A percentile compares a stretch with the other conserved stretches of the same genome.
Evolutionary conservation across 2,797 vertebrate genomes (phyloP).

Genomic region (Lacerta agilis): DNA sequence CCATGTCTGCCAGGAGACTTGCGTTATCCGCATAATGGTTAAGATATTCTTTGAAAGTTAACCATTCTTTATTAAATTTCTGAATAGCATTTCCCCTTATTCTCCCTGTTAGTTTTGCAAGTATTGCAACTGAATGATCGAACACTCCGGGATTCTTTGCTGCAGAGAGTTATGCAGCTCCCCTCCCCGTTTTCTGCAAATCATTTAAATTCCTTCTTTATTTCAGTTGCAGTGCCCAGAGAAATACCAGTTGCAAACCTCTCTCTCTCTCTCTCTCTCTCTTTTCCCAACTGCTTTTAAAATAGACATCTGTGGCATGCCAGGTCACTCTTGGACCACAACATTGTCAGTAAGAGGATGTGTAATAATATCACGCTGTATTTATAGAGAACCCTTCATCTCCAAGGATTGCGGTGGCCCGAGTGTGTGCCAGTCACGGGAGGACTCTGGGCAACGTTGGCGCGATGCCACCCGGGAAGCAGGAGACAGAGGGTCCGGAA

Average conservation of each 20-base stretch:
- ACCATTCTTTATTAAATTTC: too few species aligned
- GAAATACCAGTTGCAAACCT: background rate
- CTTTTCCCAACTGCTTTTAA: fast-evolving
- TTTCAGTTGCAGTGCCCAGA: background rate
- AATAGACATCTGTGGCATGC: fast-evolving
- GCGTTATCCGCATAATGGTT: too few species aligned
- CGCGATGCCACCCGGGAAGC: too few species aligned
- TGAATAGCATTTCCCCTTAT: too few species aligned
- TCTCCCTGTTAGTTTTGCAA: too few species aligned
- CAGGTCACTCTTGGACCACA: fast-evolving
- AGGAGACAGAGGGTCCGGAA: too few species aligned
- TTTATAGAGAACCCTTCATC: slow-evolving; percentile 6
- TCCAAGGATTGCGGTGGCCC: background rate
- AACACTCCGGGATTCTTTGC: too few species aligned
- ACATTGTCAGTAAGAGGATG: fast-evolving
- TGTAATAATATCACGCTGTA: background rate
- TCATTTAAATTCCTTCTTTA: background rate
- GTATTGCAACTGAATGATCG: too few species aligned
- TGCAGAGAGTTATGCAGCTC: too few species aligned
- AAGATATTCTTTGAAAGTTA: too few species aligned
- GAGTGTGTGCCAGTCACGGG: background rate
- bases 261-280: fast-evolving
- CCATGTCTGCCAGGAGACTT: too few species aligned
- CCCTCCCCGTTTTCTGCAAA: background rate
- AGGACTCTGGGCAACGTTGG: too few species aligned